Evolutionary conservation across 1,140 invertebrate genomes (phyloP).

Genomic region (Berghia stephanieae): DNA sequence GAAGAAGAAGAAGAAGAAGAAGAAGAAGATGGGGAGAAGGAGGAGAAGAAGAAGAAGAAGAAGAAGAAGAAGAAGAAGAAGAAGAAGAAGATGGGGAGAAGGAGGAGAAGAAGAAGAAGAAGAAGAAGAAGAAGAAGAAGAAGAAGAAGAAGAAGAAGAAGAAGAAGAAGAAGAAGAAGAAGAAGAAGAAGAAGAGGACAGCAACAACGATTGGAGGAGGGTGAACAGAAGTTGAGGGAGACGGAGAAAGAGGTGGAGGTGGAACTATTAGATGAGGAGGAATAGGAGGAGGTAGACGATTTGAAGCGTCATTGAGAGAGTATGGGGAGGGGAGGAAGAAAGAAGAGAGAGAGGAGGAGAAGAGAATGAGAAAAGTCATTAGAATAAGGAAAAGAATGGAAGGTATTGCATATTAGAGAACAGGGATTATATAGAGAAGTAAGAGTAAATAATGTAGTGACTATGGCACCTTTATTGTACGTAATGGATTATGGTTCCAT

Average conservation of each 20-base stretch:
- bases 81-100: background rate
- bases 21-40: background rate
- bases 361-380: background rate
- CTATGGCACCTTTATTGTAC: too few relatives aligned
- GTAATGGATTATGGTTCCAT: too few relatives aligned
- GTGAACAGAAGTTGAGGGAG: background rate
- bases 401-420: background rate
- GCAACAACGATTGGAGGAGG: background rate
- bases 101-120: background rate
- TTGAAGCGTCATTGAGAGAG: too few relatives aligned
- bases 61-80: background rate
- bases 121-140: background rate
- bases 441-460: background rate
- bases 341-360: background rate
- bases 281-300: too few relatives aligned
- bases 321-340: background rate
- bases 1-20: background rate
- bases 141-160: background rate
- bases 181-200: background rate
- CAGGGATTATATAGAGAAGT: background rate
- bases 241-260: background rate
- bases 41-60: background rate
- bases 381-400: background rate
- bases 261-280: background rate
- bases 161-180: constrained; percentile 10